phyloP scores from a whole-genome alignment of 2,797 vertebrate genomes.

The Orestias chungarensis region DNA sequence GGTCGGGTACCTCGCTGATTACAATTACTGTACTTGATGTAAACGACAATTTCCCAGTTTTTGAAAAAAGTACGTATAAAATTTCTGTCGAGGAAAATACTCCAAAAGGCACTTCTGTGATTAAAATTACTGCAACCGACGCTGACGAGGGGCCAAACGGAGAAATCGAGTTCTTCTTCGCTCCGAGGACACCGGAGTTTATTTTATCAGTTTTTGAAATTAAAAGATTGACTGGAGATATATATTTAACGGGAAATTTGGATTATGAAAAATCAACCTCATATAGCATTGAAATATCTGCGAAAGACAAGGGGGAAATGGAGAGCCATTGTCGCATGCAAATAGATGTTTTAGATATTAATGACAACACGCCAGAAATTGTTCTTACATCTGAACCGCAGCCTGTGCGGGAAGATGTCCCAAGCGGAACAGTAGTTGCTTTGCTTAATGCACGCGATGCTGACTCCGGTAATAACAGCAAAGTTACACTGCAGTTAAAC shows the following conservation, averaged over 20 bases:
- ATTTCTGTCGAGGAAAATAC: constrained; percentile 40
- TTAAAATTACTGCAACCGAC: constrained; percentile 48
- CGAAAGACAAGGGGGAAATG: constrained; percentile 72
- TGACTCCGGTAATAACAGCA: constrained; percentile 61
- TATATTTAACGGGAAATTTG: constrained; percentile 50
- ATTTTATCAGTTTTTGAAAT: constrained; percentile 48
- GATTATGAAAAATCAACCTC: constrained; percentile 60
- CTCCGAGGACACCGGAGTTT: constrained; percentile 12
- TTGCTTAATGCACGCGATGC: constrained; percentile 61
- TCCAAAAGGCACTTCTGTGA: constrained; percentile 4
- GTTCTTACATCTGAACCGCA: constrained; percentile 55
- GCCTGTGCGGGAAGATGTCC: constrained; percentile 52
- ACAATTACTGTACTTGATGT: constrained; percentile 49
- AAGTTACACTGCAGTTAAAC: constrained; percentile 31
- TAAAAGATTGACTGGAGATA: constrained; percentile 46
- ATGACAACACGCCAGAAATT: constrained; percentile 75
- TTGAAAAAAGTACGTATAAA: constrained; percentile 46
- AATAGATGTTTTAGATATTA: constrained; percentile 63
- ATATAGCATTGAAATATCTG: constrained; percentile 56
- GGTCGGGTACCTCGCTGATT: constrained; percentile 50
- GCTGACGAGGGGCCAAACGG: constrained; percentile 59
- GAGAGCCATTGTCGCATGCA: constrained; percentile 70
- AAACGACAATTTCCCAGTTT: constrained; percentile 61
- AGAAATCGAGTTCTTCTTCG: constrained; percentile 52
- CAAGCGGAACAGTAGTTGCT: constrained; percentile 56